Evolutionary conservation across 2,797 vertebrate species (phyloP).

Genomic region (Melanotaenia boesemani): DNA sequence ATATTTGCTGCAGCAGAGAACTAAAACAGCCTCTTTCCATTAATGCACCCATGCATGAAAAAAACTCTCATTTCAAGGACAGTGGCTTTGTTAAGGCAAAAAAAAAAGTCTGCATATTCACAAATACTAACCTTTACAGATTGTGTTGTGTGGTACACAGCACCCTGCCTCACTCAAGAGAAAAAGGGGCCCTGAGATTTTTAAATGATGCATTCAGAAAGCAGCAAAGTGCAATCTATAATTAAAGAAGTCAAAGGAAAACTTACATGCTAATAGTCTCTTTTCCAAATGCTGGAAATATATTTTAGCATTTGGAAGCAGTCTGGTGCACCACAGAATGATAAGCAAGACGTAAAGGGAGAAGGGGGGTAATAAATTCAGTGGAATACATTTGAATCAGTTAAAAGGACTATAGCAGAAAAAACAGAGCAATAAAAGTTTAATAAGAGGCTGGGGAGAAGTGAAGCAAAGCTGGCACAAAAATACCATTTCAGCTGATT

Average conservation of each 20-base stretch:
- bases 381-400: slow-evolving; percentile 54
- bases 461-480: slow-evolving; percentile 45
- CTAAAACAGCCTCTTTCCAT: slow-evolving; percentile 39
- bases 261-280: slow-evolving; percentile 35
- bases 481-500: slow-evolving; percentile 55
- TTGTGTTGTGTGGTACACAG: slow-evolving; percentile 37
- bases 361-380: slow-evolving; percentile 45
- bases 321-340: slow-evolving; percentile 19
- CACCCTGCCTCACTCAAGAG: slow-evolving; percentile 21
- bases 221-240: slow-evolving; percentile 48
- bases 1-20: slow-evolving; percentile 3
- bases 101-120: slow-evolving; percentile 33
- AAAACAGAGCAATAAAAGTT: slow-evolving; percentile 61
- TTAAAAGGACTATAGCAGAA: slow-evolving; percentile 47
- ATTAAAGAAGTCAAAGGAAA: slow-evolving; percentile 47
- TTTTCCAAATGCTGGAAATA: slow-evolving; percentile 54
- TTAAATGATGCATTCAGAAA: slow-evolving; percentile 40
- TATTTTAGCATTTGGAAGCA: slow-evolving; percentile 42
- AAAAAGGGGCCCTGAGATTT: slow-evolving; percentile 46
- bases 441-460: slow-evolving; percentile 50
- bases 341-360: slow-evolving; percentile 33
- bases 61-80: slow-evolving; percentile 57
- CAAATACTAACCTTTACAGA: slow-evolving; percentile 55
- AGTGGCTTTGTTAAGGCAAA: slow-evolving; percentile 58
- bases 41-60: slow-evolving; percentile 49